A percentile compares a stretch with the other conserved stretches of the same genome.
Evolutionary conservation across 2,888 invertebrate genomes (phyloP).

Genomic region (Callimorpha dominula): DNA sequence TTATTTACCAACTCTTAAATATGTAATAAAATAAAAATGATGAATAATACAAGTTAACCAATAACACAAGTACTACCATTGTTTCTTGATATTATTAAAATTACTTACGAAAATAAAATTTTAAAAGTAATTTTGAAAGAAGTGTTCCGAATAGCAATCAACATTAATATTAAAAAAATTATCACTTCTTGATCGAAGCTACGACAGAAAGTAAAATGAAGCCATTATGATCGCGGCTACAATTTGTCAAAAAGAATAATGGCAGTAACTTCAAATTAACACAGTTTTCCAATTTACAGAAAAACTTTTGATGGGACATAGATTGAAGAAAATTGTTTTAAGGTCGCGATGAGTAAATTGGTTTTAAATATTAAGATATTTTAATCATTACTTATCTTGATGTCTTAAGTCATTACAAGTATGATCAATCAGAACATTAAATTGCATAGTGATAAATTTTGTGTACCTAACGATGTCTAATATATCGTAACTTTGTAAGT

Average conservation of each 20-base stretch:
- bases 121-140: not conserved
- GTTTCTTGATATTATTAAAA: too few relatives aligned
- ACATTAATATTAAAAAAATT: conserved; percentile 29
- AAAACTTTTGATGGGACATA: conserved; percentile 29
- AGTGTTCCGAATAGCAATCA: not conserved
- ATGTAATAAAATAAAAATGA: too few relatives aligned
- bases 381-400: not conserved
- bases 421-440: not conserved
- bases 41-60: too few relatives aligned
- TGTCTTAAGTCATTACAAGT: not conserved
- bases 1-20: not conserved
- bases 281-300: conserved; percentile 30
- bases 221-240: conserved; percentile 53
- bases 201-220: conserved; percentile 48
- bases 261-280: conserved; percentile 39
- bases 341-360: not conserved
- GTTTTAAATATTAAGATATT: not conserved
- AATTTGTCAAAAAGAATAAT: conserved; percentile 63
- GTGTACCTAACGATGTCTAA: too few relatives aligned
- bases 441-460: not conserved
- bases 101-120: not conserved
- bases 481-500: not conserved
- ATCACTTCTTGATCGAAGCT: conserved; percentile 35
- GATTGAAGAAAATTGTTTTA: not conserved
- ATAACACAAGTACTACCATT: too few relatives aligned